Base-by-base conservation (phyloP, 2,888 invertebrate genomes). In the Arrhopalites spinosus region DNA sequence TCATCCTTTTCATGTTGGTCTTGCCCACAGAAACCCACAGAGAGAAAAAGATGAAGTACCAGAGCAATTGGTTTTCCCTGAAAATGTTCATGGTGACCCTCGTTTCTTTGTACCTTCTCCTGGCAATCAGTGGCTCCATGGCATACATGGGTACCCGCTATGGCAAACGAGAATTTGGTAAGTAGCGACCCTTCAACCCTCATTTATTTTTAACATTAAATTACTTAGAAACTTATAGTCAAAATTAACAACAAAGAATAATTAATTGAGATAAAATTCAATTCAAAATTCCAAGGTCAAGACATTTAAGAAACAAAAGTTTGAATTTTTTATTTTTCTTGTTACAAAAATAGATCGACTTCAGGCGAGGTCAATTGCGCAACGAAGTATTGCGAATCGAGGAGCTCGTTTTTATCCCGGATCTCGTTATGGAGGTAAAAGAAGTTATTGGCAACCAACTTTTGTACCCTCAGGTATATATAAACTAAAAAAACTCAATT, bases 341-440 rank as follows among this genome's bases (percentile, higher is more conserved):
- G 30, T 56, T 64, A 50, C 27, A 72, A 63, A 72, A 13, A 63
- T 75, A 13, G 73, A 70, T 67, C 74, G 81, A 36, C 69, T 79
- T 53, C 75, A 76, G 23, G 47, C 77, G 25, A 78, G 81, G 61
- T 77, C 77, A 17, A 76, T 76, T 73, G 78, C 80, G 27, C 79
- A 75, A n/a, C 76, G 82, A 71, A 78, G 76, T 56, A 81, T 81
- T 69, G 78, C 79, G 45, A 77, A 79, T 47, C 76, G 82, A 47
- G 74, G 74, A 27, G 70, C 74, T 25, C 73, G 82, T 27, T 82
- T 82, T 69, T 82, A 82, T 72, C 80, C 81, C 56, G 82, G 82
- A 67, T 77, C 79, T 23, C 76, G 82, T 53, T 82, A 81, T 63
- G 82, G 81, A 17, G 82, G 82, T 53, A 82, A 82, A 68, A 70